Evolutionary conservation across 2,888 invertebrate genomes (phyloP).

Genomic region (Arrhopalites spinosus): DNA sequence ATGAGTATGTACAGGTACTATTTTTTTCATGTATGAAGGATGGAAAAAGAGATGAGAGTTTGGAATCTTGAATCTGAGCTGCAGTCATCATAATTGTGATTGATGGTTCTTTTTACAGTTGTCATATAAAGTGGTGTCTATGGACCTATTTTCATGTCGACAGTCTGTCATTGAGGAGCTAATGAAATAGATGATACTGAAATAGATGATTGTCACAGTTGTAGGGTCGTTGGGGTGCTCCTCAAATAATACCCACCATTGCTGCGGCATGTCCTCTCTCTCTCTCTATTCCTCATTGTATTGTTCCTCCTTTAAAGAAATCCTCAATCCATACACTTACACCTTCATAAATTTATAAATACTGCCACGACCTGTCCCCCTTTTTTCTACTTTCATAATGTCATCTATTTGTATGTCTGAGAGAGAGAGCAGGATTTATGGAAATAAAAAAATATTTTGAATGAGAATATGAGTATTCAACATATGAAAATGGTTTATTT

Average conservation of each 20-base stretch:
- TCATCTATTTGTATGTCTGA: no score
- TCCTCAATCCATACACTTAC: no score
- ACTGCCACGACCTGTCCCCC: no score
- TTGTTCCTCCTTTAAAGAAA: neutral
- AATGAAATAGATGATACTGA: conserved; percentile 23
- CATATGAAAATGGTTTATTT: no score
- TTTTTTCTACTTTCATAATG: no score
- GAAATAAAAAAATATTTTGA: no score
- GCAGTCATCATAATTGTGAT: conserved; percentile 46
- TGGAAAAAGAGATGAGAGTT: neutral
- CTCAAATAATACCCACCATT: neutral
- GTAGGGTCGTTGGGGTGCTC: conserved; percentile 27
- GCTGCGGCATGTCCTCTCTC: conserved; percentile 10
- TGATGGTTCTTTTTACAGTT: conserved; percentile 39
- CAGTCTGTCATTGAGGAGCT: conserved; percentile 28
- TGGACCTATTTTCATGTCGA: conserved; percentile 32
- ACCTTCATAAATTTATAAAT: no score
- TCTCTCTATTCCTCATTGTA: neutral
- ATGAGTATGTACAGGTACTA: no score
- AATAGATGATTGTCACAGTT: conserved; percentile 33
- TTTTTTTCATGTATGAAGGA: neutral
- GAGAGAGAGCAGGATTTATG: no score
- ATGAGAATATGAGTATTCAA: no score
- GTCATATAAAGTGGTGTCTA: conserved; percentile 19
- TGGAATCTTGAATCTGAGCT: conserved; percentile 21